Percentiles rank a stretch among this genome's conserved stretches.
Evolutionary conservation across 2,113 vertebrate genomes (phyloP).

Genomic region (Thamnophis sirtalis): DNA sequence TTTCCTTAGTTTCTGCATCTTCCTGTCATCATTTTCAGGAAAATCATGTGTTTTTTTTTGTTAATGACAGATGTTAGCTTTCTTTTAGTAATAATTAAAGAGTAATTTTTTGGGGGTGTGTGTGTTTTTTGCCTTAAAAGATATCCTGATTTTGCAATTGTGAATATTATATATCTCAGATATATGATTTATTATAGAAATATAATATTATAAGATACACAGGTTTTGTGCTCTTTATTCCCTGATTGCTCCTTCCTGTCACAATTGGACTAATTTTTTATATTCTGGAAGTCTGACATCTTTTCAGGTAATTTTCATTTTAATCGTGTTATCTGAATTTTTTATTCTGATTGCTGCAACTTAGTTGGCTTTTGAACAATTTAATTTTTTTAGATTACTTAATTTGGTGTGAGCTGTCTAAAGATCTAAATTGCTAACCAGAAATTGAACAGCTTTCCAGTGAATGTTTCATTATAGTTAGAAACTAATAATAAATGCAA

Average conservation of each 20-base stretch:
- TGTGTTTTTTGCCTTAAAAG: background rate
- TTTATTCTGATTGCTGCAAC: background rate
- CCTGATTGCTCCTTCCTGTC: background rate
- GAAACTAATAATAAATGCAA: background rate
- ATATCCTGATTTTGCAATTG: background rate
- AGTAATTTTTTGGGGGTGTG: background rate
- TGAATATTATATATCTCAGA: background rate
- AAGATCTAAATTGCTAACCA: background rate
- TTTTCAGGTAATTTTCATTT: background rate
- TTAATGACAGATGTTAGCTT: background rate
- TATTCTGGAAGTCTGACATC: background rate
- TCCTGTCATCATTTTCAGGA: background rate
- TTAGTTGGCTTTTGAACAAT: background rate
- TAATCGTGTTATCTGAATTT: background rate
- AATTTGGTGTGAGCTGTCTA: background rate
- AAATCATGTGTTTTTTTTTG: background rate
- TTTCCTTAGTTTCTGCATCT: background rate
- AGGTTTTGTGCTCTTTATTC: background rate
- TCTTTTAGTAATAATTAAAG: background rate
- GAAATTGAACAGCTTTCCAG: background rate
- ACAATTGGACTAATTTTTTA: background rate
- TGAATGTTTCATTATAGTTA: background rate
- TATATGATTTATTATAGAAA: background rate
- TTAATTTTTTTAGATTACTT: background rate
- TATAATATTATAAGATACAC: background rate